Evolutionary conservation across 1,140 invertebrate genomes (phyloP).

Genomic region (Carcinoscorpius rotundicauda): DNA sequence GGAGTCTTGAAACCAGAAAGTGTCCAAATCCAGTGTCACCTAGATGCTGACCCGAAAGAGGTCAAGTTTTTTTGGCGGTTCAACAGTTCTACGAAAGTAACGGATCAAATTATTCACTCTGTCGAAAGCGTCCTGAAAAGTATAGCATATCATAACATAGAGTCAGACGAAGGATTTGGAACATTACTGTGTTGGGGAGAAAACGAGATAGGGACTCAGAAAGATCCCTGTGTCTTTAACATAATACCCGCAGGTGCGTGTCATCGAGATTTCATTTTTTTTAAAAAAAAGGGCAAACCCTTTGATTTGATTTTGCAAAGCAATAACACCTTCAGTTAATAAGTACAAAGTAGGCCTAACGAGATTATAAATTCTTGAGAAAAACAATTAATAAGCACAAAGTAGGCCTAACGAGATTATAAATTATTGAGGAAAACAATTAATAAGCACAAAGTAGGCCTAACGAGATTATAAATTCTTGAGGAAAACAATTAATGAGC

Average conservation of each 20-base stretch:
- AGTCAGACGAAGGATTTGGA: conserved; percentile 22
- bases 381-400: too few relatives aligned
- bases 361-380: too few relatives aligned
- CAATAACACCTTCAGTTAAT: too few relatives aligned
- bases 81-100: conserved; percentile 21
- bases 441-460: too few relatives aligned
- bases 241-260: conserved; percentile 62
- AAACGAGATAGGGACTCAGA: conserved; percentile 26
- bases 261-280: too few relatives aligned
- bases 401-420: too few relatives aligned
- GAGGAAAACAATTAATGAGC: too few relatives aligned
- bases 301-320: too few relatives aligned
- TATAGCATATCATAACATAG: conserved; percentile 21
- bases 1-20: conserved; percentile 66
- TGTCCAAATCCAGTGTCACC: conserved; percentile 62
- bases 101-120: conserved; percentile 18
- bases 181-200: conserved; percentile 24
- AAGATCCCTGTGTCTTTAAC: conserved; percentile 48
- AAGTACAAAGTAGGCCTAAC: too few relatives aligned
- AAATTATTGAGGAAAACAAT: too few relatives aligned
- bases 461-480: too few relatives aligned
- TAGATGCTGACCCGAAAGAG: conserved; percentile 72
- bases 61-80: conserved; percentile 35
- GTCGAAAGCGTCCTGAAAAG: conserved; percentile 10
- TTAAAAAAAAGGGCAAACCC: too few relatives aligned